Evolutionary conservation across 1,140 invertebrate genomes (phyloP), one percentile per base, ranked within the genome.

Genomic region (Nymphalis io): DNA sequence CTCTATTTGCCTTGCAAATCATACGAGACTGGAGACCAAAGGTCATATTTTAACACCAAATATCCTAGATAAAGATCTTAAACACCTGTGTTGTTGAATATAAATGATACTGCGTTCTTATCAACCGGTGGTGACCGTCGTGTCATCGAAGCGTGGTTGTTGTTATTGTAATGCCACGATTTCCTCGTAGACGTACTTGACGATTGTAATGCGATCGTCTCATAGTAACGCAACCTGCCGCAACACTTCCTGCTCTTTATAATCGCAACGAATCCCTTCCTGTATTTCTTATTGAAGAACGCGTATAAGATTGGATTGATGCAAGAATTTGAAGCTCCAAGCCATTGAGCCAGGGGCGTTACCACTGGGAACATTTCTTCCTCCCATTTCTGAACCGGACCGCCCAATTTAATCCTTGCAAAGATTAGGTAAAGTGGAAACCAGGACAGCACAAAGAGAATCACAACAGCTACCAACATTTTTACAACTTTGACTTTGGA

Each of bases 261-360:
- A 33, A 98, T 96, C 10, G 97, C 97, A 3, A 96, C 94, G 89
- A 99, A 99, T 1, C 98, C 98, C 46, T 96, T 95, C 1, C 98
- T 93, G 85, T 98, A 99, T 86, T 99, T 99, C 78, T 98, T 98
- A 88, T 98, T 99, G 92, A 99, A 98, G 88, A 98, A 98, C 0
- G 98, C 98, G 89, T 99, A 99, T n/a, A 99, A 94, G 51, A 99
- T 96, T 0, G 98, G 98, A 91, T 99, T 99, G 78, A 99, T 98
- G 93, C 98, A 99, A 33, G 97, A 98, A 88, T 99, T 99, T 18
- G 98, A 97, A 0, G 97, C 95, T 0, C 98, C 98, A 2, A 99
- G 92, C 98, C 98, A 99, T 89, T 99, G 98, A 0, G 98, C 98
- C 33, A 99, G 94, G 0, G 98, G 98, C 13, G 96, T 96, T 0